Evolutionary conservation across 2,797 vertebrate species (phyloP).

Genomic region (Rhodeus uyekii): DNA sequence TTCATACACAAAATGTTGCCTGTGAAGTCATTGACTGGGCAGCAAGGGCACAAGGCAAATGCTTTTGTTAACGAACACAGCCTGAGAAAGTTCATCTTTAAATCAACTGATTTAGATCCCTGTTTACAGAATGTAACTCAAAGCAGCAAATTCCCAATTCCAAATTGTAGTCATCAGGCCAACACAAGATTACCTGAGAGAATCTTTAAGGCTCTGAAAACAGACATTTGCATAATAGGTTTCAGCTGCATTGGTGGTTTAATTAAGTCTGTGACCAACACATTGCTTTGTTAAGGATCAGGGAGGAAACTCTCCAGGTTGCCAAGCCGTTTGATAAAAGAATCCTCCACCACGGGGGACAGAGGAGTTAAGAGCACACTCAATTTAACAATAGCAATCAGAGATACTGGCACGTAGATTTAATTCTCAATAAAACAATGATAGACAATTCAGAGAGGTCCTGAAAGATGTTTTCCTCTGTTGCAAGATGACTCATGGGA

Average conservation of each 20-base stretch:
- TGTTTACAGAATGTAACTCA: neutral
- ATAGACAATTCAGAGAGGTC: neutral
- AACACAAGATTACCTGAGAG: neutral
- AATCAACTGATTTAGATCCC: neutral
- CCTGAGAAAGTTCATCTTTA: neutral
- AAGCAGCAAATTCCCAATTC: neutral
- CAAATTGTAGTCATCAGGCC: neutral
- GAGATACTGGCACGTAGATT: constrained; percentile 1
- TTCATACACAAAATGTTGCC: neutral
- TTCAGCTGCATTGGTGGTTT: constrained; percentile 40
- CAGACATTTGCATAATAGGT: constrained; percentile 40
- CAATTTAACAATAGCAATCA: constrained; percentile 22
- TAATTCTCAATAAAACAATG: neutral
- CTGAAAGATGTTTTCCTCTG: constrained; percentile 21
- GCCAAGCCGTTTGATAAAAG: constrained; percentile 53
- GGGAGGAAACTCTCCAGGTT: constrained; percentile 28
- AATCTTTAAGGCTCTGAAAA: constrained; percentile 37
- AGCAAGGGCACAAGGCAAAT: neutral
- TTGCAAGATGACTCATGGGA: constrained; percentile 26
- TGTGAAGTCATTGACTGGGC: neutral
- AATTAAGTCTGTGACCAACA: constrained; percentile 38
- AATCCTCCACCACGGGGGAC: constrained; percentile 38
- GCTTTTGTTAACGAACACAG: neutral
- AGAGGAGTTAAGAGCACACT: constrained; percentile 39
- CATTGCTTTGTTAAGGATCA: constrained; percentile 49